Evolutionary conservation across 2,797 vertebrate genomes (phyloP).

Genomic region (Thunnus albacares): DNA sequence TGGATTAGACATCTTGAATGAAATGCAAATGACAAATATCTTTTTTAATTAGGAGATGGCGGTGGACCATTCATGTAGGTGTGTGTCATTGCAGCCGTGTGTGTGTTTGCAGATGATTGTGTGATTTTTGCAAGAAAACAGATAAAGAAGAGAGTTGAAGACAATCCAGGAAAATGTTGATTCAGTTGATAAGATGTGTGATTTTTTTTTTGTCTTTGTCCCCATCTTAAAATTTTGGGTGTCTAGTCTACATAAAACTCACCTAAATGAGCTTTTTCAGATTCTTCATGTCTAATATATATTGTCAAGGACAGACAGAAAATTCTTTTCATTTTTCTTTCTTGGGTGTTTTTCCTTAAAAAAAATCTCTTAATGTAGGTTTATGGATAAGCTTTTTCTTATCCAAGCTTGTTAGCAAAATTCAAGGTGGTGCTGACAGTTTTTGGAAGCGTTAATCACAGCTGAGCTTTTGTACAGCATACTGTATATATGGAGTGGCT

Average conservation of each 20-base stretch:
- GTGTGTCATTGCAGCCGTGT: not conserved
- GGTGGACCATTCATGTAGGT: not conserved
- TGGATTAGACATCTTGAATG: slow-evolving; percentile 21
- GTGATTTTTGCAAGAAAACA: not conserved
- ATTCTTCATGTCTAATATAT: not conserved
- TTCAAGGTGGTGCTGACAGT: not conserved
- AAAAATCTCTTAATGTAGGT: no score
- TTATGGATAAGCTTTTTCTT: no score
- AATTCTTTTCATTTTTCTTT: not conserved
- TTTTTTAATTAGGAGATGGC: slow-evolving; percentile 5
- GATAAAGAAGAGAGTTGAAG: not conserved
- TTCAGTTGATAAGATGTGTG: not conserved
- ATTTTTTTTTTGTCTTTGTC: not conserved
- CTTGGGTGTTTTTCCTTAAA: no score
- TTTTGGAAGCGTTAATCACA: not conserved
- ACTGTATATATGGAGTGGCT: not conserved
- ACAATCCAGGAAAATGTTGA: not conserved
- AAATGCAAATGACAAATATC: slow-evolving; percentile 1
- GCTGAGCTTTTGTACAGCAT: not conserved
- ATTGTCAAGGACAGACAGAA: not conserved
- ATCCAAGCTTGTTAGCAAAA: not conserved
- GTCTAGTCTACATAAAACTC: not conserved
- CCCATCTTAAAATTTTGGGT: no score
- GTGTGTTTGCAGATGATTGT: not conserved
- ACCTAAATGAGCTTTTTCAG: not conserved